A percentile compares a stretch with the other conserved stretches of the same genome.
These are phyloP conservation scores for Ichneumon xanthorius DNA, from an alignment of 2,888 invertebrate species.

Conservation along the genomic window DNA sequence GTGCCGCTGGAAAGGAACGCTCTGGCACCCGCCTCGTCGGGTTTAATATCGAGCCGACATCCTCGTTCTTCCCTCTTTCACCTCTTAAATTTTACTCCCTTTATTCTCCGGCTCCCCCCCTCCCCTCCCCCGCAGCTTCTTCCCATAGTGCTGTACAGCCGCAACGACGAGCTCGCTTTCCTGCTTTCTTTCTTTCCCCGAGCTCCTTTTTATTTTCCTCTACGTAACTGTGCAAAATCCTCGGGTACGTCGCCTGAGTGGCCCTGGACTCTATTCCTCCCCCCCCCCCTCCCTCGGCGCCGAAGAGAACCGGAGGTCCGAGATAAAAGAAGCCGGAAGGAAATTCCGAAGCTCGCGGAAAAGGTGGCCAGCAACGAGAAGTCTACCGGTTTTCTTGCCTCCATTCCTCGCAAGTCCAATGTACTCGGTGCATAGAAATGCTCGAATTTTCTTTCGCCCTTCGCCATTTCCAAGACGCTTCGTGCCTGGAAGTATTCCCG, in stretches of 20 bases:
- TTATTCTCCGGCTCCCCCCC: background rate
- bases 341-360: slow-evolving; percentile 37
- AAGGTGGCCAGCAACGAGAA: slow-evolving; percentile 8
- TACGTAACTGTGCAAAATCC: background rate
- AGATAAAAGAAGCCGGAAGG: slow-evolving; percentile 51
- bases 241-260: slow-evolving; percentile 36
- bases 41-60: slow-evolving; percentile 39
- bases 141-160: slow-evolving; percentile 18
- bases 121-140: slow-evolving; percentile 5
- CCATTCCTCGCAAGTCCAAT: slow-evolving; percentile 1
- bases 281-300: background rate
- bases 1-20: slow-evolving; percentile 16
- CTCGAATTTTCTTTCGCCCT: too few relatives aligned
- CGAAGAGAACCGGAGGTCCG: slow-evolving; percentile 36
- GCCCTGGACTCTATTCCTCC: slow-evolving; percentile 18
- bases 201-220: slow-evolving; percentile 39
- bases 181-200: slow-evolving; percentile 32
- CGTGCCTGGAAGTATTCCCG: too few relatives aligned
- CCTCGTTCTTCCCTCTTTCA: background rate
- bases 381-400: background rate
- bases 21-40: slow-evolving; percentile 10
- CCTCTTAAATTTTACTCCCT: slow-evolving; percentile 30
- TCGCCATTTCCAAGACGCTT: too few relatives aligned
- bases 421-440: background rate
- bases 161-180: slow-evolving; percentile 17